Conservation (phyloP, 1,140 invertebrate genomes). For the Diploscapter pachys region DNA sequence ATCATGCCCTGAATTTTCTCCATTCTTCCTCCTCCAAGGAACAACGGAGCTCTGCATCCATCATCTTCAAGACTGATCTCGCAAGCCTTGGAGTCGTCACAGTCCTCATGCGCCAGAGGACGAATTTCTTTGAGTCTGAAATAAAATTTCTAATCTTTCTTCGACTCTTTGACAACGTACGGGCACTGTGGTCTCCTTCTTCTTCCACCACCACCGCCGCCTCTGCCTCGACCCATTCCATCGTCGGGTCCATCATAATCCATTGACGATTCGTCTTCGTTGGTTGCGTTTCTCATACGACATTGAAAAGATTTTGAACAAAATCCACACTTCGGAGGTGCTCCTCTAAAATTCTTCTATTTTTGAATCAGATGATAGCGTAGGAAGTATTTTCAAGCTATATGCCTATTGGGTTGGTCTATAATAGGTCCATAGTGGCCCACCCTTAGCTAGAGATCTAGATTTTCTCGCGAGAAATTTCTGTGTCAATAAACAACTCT, state of each 20-base stretch:
- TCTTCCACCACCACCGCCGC: not conserved
- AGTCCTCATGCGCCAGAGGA: slow-evolving; percentile 13
- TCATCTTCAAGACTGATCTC: slow-evolving; percentile 27
- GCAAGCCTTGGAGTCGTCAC: slow-evolving; percentile 25
- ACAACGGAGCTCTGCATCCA: slow-evolving; percentile 26
- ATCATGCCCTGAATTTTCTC: slow-evolving; percentile 22
- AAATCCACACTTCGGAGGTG: slow-evolving; percentile 26
- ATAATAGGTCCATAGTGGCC: too few relatives aligned
- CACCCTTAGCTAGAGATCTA: too few relatives aligned
- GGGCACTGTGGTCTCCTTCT: not conserved
- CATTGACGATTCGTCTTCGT: slow-evolving; percentile 21
- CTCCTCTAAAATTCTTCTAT: slow-evolving; percentile 1
- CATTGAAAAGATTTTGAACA: slow-evolving; percentile 29
- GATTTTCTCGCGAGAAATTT: too few relatives aligned
- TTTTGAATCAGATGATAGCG: too few relatives aligned
- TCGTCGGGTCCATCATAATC: slow-evolving; percentile 6
- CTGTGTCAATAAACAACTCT: too few relatives aligned
- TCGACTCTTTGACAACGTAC: not conserved
- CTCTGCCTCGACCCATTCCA: too few relatives aligned
- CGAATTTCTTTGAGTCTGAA: slow-evolving; percentile 26
- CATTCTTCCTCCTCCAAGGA: slow-evolving; percentile 22
- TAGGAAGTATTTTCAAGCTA: too few relatives aligned
- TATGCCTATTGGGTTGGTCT: too few relatives aligned
- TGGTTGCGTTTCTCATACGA: slow-evolving; percentile 24
- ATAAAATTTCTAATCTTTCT: slow-evolving; percentile 1